Conservation (phyloP, 1,140 invertebrate genomes). For the Macrobrachium nipponense region DNA sequence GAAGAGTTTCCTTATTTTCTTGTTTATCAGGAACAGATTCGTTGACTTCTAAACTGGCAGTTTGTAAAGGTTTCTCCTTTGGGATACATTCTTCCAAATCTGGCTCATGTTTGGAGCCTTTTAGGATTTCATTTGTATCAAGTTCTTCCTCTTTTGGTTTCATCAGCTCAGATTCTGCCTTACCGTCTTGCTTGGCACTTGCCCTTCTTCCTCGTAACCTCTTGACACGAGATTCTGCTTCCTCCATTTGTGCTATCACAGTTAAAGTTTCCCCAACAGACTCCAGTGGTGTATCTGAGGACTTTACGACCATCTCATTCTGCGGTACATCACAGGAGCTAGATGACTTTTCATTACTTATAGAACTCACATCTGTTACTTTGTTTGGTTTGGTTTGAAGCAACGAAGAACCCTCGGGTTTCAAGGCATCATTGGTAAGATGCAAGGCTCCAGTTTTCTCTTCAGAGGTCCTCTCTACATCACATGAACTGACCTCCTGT, state of each 20-base stretch:
- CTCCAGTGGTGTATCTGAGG: conserved; percentile 8
- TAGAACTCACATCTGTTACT: not conserved
- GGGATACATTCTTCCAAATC: too few species aligned
- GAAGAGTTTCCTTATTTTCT: too few species aligned
- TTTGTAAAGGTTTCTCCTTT: too few species aligned
- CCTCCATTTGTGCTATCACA: conserved; percentile 40
- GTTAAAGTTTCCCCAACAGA: conserved; percentile 24
- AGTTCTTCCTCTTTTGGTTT: conserved; percentile 8
- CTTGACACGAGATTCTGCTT: conserved; percentile 43
- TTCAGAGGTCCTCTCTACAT: too few species aligned
- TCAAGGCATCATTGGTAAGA: not conserved
- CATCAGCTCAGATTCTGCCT: not conserved
- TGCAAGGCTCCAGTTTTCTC: too few species aligned
- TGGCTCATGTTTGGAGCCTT: not conserved
- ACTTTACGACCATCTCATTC: conserved; percentile 1
- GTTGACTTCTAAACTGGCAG: too few species aligned
- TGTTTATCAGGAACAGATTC: too few species aligned
- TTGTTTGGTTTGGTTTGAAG: conserved; percentile 10
- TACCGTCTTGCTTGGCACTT: conserved; percentile 39
- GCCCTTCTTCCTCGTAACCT: conserved; percentile 35
- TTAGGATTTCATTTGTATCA: not conserved
- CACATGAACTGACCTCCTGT: not conserved
- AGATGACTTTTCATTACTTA: not conserved
- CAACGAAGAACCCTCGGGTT: not conserved
- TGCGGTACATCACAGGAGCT: not conserved